phyloP scores from a whole-genome alignment of 2,113 vertebrate genomes.

The Orycteropus afer region DNA sequence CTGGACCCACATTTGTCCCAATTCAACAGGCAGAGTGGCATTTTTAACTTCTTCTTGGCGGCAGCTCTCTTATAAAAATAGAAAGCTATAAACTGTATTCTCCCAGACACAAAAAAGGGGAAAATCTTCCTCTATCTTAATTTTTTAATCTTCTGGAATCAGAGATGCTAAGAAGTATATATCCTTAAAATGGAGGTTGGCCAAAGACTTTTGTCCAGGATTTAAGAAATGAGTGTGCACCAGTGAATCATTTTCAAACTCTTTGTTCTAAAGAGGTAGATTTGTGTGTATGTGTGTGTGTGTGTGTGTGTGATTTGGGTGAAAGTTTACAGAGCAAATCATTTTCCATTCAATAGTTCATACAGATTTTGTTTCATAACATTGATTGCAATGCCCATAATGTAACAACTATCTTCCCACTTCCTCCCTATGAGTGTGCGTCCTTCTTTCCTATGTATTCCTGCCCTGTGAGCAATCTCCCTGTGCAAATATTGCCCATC shows the following conservation, averaged over 20 bases:
- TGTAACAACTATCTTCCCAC: too few relatives aligned
- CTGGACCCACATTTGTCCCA: background rate
- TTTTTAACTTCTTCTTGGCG: background rate
- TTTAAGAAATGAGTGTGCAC: background rate
- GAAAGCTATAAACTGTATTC: background rate
- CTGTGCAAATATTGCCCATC: too few relatives aligned
- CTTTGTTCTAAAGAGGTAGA: background rate
- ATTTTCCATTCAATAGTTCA: too few relatives aligned
- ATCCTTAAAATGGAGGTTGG: background rate
- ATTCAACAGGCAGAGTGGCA: background rate
- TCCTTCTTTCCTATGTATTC: too few relatives aligned
- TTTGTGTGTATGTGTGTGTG: too few relatives aligned
- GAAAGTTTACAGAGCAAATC: too few relatives aligned
- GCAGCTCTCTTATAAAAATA: background rate
- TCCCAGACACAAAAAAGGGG: background rate
- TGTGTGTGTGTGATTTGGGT: background rate
- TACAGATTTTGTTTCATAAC: too few relatives aligned
- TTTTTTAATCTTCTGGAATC: background rate
- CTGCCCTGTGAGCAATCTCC: too few relatives aligned
- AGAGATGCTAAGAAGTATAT: background rate
- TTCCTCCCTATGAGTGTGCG: too few relatives aligned
- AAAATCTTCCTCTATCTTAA: background rate
- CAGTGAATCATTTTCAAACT: conserved; percentile 5
- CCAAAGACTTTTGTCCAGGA: background rate
- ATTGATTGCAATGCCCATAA: too few relatives aligned